These are phyloP conservation scores for Leptothorax acervorum DNA, from an alignment of 2,888 invertebrate species.

Conservation along the genomic window DNA sequence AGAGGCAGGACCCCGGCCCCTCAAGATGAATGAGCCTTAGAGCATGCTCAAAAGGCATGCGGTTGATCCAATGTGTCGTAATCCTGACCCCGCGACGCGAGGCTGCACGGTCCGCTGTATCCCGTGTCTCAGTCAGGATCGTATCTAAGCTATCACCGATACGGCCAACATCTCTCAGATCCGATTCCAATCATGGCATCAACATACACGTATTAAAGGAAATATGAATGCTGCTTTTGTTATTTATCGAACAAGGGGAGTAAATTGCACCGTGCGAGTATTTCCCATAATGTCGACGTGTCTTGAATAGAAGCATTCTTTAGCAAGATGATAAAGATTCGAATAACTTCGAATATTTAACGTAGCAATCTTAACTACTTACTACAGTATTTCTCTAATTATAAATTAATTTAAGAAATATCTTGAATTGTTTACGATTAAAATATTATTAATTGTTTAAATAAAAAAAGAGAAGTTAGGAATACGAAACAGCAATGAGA, in stretches of 20 bases:
- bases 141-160: conserved; percentile 47
- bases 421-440: background rate
- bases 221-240: conserved; percentile 1
- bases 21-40: conserved; percentile 74
- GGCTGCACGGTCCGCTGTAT: conserved; percentile 61
- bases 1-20: conserved; percentile 67
- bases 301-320: conserved; percentile 4
- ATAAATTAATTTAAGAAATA: background rate
- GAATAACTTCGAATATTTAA: background rate
- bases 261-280: conserved; percentile 23
- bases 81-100: conserved; percentile 76
- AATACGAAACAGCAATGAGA: background rate
- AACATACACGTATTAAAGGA: conserved; percentile 26
- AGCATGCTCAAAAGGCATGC: conserved; percentile 75
- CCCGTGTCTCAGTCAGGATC: conserved; percentile 59
- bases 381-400: background rate
- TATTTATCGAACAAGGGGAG: conserved; percentile 21
- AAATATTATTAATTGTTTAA: conserved; percentile 9
- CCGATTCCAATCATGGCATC: conserved; percentile 23
- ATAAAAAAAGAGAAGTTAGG: background rate
- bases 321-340: background rate
- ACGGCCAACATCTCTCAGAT: conserved; percentile 30
- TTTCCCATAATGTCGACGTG: conserved; percentile 1
- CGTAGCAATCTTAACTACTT: background rate
- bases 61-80: conserved; percentile 78